phyloP scores from a whole-genome alignment of 2,113 vertebrate genomes.

The Azemiops feae region DNA sequence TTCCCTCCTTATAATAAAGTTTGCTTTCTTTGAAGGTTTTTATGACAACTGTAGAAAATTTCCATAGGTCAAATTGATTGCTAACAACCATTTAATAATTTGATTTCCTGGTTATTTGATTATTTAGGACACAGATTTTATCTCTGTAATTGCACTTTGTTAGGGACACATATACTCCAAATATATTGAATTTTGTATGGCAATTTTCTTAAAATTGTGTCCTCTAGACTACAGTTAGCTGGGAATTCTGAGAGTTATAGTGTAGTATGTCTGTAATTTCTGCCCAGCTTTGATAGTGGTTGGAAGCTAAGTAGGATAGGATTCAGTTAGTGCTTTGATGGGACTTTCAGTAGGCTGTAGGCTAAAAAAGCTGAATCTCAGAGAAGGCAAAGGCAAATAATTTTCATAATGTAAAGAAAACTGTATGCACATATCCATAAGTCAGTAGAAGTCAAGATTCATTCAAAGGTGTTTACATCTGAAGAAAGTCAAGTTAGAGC shows the following conservation, averaged over 20 bases:
- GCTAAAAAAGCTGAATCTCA: neutral
- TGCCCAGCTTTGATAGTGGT: neutral
- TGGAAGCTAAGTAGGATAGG: neutral
- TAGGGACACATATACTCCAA: neutral
- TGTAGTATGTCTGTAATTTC: neutral
- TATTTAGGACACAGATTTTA: neutral
- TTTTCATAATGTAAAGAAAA: neutral
- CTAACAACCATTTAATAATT: neutral
- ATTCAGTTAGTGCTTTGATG: neutral
- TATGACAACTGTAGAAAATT: neutral
- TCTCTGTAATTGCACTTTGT: neutral
- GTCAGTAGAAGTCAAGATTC: neutral
- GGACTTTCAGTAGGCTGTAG: neutral
- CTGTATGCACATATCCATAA: neutral
- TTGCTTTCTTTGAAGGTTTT: slow-evolving; percentile 5
- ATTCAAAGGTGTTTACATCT: neutral
- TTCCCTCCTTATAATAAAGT: neutral
- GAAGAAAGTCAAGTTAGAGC: neutral
- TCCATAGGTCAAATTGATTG: neutral
- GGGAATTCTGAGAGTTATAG: neutral
- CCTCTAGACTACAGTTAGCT: neutral
- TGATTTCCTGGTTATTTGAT: neutral
- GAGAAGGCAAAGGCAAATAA: neutral
- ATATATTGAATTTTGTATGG: neutral
- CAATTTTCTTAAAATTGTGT: neutral